Conservation (phyloP, 1,140 invertebrate species). For the Leptinotarsa texana region DNA sequence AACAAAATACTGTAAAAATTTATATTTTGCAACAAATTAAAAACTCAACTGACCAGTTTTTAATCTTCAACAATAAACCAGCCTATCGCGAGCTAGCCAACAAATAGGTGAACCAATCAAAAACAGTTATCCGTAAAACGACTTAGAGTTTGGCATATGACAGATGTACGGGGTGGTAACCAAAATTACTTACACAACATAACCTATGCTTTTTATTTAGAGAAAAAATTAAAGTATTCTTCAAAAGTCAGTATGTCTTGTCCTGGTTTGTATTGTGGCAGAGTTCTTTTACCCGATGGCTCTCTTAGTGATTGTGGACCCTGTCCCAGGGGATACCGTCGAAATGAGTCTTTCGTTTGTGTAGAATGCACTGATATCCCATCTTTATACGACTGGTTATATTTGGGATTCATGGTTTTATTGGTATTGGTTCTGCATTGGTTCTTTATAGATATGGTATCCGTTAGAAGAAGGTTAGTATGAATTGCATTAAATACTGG, state of each 20-base stretch:
- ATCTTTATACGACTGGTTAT: conserved; percentile 90
- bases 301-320: conserved; percentile 80
- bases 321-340: conserved; percentile 80
- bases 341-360: conserved; percentile 71
- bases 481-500: conserved; percentile 28
- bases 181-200: neutral
- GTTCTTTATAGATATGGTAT: conserved; percentile 86
- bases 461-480: conserved; percentile 70
- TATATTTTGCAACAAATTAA: neutral
- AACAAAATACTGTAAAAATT: neutral
- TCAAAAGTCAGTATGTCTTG: conserved; percentile 57
- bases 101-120: conserved; percentile 5
- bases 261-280: conserved; percentile 87
- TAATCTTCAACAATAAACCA: neutral
- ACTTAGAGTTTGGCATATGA: neutral
- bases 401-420: conserved; percentile 90
- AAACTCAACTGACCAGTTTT: neutral
- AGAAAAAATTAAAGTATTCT: conserved; percentile 6
- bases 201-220: neutral
- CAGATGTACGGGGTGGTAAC: neutral
- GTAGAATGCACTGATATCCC: conserved; percentile 75
- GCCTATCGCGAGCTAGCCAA: neutral
- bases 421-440: conserved; percentile 85
- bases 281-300: conserved; percentile 66
- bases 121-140: neutral